Evolutionary conservation across 1,140 invertebrate species (phyloP).

Genomic region (Leptopilina clavipes): DNA sequence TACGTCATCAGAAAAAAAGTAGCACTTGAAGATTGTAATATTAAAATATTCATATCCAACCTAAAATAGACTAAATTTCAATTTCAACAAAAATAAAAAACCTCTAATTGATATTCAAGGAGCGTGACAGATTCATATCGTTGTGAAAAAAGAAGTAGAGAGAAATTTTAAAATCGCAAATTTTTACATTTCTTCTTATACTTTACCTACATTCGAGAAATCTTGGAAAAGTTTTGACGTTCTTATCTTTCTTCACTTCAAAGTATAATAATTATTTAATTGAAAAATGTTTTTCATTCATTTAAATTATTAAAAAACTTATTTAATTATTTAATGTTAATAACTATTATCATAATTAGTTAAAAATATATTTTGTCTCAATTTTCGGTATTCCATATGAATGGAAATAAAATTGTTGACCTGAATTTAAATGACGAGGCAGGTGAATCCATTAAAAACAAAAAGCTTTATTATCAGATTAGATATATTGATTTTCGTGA

Average conservation of each 20-base stretch:
- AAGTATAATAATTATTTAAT: too few species aligned
- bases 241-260: too few species aligned
- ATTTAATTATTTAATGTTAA: too few species aligned
- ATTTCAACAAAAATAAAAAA: background rate
- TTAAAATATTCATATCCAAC: background rate
- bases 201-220: too few species aligned
- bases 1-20: background rate
- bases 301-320: too few species aligned
- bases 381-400: too few species aligned
- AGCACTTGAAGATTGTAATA: background rate
- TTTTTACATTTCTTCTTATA: too few species aligned
- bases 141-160: background rate
- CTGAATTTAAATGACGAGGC: background rate
- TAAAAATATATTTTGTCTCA: too few species aligned
- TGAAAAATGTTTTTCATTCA: too few species aligned
- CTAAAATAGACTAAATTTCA: conserved; percentile 4
- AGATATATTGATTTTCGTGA: conserved; percentile 24
- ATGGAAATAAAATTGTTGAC: too few species aligned
- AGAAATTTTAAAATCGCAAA: too few species aligned
- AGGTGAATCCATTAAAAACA: conserved; percentile 10
- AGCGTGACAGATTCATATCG: background rate
- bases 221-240: background rate
- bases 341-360: too few species aligned
- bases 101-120: background rate
- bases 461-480: conserved; percentile 13